These are phyloP conservation scores for Cyphomyrus discorhynchus DNA, from an alignment of 2,113 vertebrate species.

Conservation along the genomic window DNA sequence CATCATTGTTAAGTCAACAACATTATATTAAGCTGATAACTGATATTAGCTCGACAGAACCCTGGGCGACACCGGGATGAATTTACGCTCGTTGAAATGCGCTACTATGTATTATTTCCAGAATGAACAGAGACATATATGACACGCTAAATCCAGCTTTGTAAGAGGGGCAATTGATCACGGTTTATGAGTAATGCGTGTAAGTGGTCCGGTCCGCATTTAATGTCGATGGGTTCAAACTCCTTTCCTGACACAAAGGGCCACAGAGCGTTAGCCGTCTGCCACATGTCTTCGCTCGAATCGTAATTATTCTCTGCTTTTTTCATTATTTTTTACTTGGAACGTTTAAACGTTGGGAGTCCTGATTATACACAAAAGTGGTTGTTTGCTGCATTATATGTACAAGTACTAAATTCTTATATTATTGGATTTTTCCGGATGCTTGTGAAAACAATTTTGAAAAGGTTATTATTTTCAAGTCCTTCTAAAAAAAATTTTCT, in stretches of 20 bases:
- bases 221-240: conserved; percentile 42
- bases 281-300: neutral
- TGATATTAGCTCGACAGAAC: conserved; percentile 77
- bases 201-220: conserved; percentile 32
- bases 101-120: conserved; percentile 76
- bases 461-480: neutral
- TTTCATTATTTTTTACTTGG: neutral
- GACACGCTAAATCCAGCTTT: conserved; percentile 68
- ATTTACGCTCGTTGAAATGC: conserved; percentile 70
- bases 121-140: conserved; percentile 62
- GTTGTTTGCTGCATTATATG: neutral
- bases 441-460: neutral
- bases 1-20: conserved; percentile 97
- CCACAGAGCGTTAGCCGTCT: neutral
- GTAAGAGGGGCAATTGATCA: conserved; percentile 64
- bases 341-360: neutral
- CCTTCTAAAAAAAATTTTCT: neutral
- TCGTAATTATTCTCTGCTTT: neutral
- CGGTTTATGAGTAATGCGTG: conserved; percentile 49
- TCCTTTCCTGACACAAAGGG: conserved; percentile 22
- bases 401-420: neutral
- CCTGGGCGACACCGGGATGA: conserved; percentile 76
- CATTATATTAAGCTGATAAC: conserved; percentile 90
- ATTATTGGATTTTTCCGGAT: neutral
- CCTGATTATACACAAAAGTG: conserved; percentile 1